Evolutionary conservation across 2,888 invertebrate genomes (phyloP).

Genomic region (Chymomyza procnemis): DNA sequence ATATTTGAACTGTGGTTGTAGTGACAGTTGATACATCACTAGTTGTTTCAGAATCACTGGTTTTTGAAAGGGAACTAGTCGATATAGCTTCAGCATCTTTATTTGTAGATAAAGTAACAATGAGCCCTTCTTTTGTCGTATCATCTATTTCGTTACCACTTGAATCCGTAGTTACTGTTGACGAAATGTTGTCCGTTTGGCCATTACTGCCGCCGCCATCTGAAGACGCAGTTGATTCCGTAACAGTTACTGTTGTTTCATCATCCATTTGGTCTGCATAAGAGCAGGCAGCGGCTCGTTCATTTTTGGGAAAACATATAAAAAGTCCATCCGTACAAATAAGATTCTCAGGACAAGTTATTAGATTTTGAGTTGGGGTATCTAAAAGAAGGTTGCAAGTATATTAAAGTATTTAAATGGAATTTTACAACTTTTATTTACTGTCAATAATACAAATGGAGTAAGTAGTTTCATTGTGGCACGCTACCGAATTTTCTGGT

Average conservation of each 20-base stretch:
- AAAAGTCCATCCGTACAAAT: conserved; percentile 30
- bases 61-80: not conserved
- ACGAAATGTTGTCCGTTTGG: not conserved
- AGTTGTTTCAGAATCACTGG: too few species aligned
- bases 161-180: not conserved
- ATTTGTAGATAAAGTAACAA: not conserved
- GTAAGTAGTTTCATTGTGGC: conserved; percentile 34
- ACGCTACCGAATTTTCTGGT: conserved; percentile 20
- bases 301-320: conserved; percentile 31
- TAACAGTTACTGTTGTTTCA: not conserved
- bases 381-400: conserved; percentile 10
- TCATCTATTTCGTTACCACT: too few species aligned
- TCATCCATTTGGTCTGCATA: not conserved
- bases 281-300: conserved; percentile 3
- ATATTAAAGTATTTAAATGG: not conserved
- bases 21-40: too few species aligned
- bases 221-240: not conserved
- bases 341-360: conserved; percentile 30
- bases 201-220: not conserved
- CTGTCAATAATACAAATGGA: conserved; percentile 39
- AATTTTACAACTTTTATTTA: not conserved
- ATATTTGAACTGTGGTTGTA: not conserved
- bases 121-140: too few species aligned
- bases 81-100: not conserved
- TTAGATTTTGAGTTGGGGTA: conserved; percentile 21